Evolutionary conservation across 1,140 invertebrate genomes (phyloP).

Genomic region (Teleogryllus occipitalis): DNA sequence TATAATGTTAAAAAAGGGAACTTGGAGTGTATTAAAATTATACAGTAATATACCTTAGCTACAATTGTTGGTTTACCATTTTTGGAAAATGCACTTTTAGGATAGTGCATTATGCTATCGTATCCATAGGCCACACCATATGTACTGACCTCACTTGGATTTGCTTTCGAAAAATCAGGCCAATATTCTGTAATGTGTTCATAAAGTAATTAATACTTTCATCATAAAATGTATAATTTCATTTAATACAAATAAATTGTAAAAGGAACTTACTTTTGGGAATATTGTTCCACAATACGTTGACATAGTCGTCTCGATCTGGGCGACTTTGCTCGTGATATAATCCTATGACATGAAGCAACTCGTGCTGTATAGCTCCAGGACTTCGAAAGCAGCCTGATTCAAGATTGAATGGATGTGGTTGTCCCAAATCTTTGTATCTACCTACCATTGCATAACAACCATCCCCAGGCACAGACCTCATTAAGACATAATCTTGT

Average conservation of each 20-base stretch:
- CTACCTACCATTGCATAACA: conserved; percentile 30
- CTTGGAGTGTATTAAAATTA: background rate
- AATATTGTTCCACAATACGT: conserved; percentile 45
- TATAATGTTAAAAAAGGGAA: background rate
- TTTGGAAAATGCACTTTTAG: conserved; percentile 23
- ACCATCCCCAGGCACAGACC: conserved; percentile 23
- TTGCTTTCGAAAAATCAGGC: conserved; percentile 13
- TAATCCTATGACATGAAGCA: conserved; percentile 46
- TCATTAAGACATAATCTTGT: conserved; percentile 33
- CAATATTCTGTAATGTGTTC: conserved; percentile 16
- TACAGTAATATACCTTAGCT: conserved; percentile 13
- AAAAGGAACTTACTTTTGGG: conserved; percentile 30
- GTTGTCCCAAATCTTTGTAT: background rate
- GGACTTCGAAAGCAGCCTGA: conserved; percentile 27
- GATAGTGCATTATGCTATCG: conserved; percentile 27
- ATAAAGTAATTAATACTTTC: background rate
- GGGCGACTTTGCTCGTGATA: conserved; percentile 47
- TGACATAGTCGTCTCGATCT: conserved; percentile 43
- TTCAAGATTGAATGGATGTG: conserved; percentile 21
- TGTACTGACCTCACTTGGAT: background rate
- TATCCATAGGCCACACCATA: conserved; percentile 27
- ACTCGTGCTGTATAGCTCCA: conserved; percentile 46
- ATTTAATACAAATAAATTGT: conserved; percentile 1
- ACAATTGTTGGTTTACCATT: conserved; percentile 23
- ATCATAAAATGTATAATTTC: background rate